Evolutionary conservation across 37 sponge, comb jelly and placozoan species (phyloP).

Genomic region (Spongilla lacustris): DNA sequence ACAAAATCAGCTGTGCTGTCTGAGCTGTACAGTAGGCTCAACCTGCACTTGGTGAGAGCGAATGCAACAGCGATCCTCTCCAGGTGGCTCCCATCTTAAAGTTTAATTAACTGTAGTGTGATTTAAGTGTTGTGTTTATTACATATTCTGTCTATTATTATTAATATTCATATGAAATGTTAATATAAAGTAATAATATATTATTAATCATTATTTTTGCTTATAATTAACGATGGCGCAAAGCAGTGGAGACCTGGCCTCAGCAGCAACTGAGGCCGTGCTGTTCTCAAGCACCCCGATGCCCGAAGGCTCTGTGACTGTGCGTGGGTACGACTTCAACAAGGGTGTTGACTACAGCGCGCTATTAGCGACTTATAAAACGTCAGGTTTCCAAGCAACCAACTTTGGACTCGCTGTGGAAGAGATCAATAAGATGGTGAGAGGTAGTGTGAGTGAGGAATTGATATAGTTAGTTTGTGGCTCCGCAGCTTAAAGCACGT

Average conservation of each 20-base stretch:
- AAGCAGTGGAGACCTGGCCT: neutral
- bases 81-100: no score
- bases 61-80: no score
- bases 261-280: constrained; percentile 47
- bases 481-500: constrained; percentile 57
- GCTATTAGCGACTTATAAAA: constrained; percentile 80
- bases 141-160: no score
- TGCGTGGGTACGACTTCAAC: constrained; percentile 83
- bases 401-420: constrained; percentile 93
- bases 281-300: constrained; percentile 65
- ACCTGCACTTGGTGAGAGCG: no score
- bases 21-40: no score
- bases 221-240: neutral
- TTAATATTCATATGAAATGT: no score
- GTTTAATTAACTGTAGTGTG: no score
- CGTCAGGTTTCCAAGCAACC: constrained; percentile 96
- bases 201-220: no score
- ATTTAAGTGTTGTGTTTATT: no score
- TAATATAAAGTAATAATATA: neutral
- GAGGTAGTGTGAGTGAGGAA: constrained; percentile 1
- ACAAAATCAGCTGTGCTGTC: no score
- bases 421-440: constrained; percentile 85
- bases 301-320: constrained; percentile 61
- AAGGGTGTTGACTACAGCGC: constrained; percentile 80
- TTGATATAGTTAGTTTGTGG: neutral